A percentile compares a stretch with the other conserved stretches of the same genome.
phyloP scores from a whole-genome alignment of 2,888 invertebrate species.

The Geophilus truncorum region DNA sequence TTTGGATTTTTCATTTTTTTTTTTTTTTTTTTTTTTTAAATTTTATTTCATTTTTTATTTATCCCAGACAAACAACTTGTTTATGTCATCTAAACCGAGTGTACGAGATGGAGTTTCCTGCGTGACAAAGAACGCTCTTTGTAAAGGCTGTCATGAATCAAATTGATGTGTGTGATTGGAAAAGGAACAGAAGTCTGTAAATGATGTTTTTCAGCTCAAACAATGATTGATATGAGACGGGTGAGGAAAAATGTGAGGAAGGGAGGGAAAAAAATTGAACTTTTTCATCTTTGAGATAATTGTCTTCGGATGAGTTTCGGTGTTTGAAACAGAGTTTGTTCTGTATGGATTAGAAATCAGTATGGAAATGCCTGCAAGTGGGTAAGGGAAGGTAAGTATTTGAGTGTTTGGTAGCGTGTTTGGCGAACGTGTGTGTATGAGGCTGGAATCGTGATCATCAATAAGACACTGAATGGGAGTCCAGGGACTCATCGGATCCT shows the following conservation, averaged over 20 bases:
- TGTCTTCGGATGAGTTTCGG: too few species aligned
- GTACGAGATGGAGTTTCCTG: not conserved
- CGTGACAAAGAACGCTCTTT: slow-evolving; percentile 5
- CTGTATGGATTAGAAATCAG: slow-evolving; percentile 1
- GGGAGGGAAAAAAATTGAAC: not conserved
- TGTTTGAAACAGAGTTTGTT: too few species aligned
- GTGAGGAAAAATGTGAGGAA: not conserved
- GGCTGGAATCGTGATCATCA: slow-evolving; percentile 27
- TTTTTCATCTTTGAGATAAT: too few species aligned
- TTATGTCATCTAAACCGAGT: not conserved
- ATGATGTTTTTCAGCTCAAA: slow-evolving; percentile 12
- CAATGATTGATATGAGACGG: not conserved
- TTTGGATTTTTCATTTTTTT: not conserved
- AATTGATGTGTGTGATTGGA: slow-evolving; percentile 24
- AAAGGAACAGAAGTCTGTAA: slow-evolving; percentile 10
- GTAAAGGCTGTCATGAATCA: slow-evolving; percentile 8
- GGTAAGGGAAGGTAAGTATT: not conserved
- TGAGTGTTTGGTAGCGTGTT: slow-evolving; percentile 16
- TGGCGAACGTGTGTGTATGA: slow-evolving; percentile 3
- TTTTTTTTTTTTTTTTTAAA: too few species aligned
- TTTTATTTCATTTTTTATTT: too few species aligned
- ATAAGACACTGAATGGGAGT: slow-evolving; percentile 27
- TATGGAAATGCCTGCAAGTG: slow-evolving; percentile 7
- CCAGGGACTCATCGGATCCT: slow-evolving; percentile 24
- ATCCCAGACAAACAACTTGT: slow-evolving; percentile 22